Evolutionary conservation across 2,797 vertebrate genomes (phyloP), one percentile per base, ranked within the genome.

Genomic region (Gobionotothen gibberifrons): DNA sequence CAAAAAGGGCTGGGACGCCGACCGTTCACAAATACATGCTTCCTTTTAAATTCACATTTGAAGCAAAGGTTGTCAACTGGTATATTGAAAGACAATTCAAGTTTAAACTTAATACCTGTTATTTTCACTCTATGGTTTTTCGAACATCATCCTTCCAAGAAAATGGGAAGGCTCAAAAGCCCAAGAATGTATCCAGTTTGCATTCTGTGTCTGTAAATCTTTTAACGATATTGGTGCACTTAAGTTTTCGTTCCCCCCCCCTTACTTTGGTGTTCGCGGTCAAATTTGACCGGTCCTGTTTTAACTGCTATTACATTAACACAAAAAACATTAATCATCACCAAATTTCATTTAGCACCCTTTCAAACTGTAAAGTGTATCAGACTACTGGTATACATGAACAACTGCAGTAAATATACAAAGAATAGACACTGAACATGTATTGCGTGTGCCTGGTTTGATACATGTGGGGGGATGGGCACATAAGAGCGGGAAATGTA

Each of bases 81-180:
- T 22, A 53, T 14, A 0, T 9, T 51, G 1, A 64, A 39, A 1
- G 5, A 52, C 4, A 42, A 39, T 59, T 44, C 64, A 11, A 9
- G 0, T 32, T 46, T 17, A 26, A 56, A 55, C 47, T 0, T 70
- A 65, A 51, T 87, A 93, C 92, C 90, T 72, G 6, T 21, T 21
- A 0, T 21, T 67, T 29, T 59, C 48, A 13, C 51, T 32, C 5
- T 58, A 4, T 12, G 13, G 10, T 58, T 44, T 74, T 5, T 43
- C 36, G 2, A 16, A 29, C 82, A 88, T 69, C 87, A 90, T 59
- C 54, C 69, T 2, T 75, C 48, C 49, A 72, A 69, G 9, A 74
- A 67, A 43, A 82, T 8, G 1, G 79, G 68, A 51, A 81, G 7
- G 4, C 83, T 26, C 0, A 75, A 49, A 56, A 71, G 72, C 9